Conservation (phyloP, 2,888 invertebrate genomes). For the Zhuqinia jingwanae region DNA sequence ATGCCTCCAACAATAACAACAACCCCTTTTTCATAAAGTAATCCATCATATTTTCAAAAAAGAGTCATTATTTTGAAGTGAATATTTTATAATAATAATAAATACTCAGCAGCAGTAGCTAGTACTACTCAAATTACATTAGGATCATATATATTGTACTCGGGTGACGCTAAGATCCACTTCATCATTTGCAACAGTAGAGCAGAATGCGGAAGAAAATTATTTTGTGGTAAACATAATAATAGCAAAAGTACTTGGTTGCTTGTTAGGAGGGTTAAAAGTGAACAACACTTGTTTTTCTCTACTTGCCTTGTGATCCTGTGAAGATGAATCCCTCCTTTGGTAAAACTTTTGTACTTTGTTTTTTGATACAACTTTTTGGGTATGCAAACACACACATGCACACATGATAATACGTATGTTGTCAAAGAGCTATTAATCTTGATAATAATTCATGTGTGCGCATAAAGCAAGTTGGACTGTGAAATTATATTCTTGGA, state of each 20-base stretch:
- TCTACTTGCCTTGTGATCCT: not conserved
- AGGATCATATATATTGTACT: not conserved
- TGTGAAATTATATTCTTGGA: constrained; percentile 22
- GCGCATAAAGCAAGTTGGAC: constrained; percentile 8
- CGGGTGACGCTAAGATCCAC: not conserved
- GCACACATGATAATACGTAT: constrained; percentile 9
- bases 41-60: constrained; percentile 51
- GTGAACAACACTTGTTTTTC: not conserved
- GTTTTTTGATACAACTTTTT: constrained; percentile 4
- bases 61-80: constrained; percentile 27
- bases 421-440: constrained; percentile 67
- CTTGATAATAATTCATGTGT: constrained; percentile 64
- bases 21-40: constrained; percentile 8
- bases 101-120: not conserved
- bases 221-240: not conserved
- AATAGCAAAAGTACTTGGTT: no score
- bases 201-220: not conserved
- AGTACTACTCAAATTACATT: constrained; percentile 8
- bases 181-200: constrained; percentile 31
- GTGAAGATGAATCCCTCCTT: constrained; percentile 1
- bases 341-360: constrained; percentile 26
- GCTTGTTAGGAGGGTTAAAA: no score
- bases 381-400: not conserved
- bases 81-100: constrained; percentile 10
- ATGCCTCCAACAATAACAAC: no score